phyloP scores from a whole-genome alignment of 2,113 vertebrate species.

The Saimiri boliviensis region DNA sequence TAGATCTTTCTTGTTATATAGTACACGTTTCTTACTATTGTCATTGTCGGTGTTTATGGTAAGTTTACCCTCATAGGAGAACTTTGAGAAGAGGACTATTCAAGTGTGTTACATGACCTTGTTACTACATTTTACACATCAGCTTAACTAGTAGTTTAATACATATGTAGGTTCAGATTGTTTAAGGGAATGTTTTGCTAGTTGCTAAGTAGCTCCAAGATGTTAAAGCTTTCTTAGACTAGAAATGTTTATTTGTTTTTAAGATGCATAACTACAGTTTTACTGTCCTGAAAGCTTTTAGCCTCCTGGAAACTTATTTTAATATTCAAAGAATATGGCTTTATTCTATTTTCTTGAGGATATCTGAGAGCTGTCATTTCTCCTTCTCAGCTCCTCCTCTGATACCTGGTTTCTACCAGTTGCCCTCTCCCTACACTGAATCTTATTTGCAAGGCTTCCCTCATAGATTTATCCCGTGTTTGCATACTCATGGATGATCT shows the following conservation, averaged over 20 bases:
- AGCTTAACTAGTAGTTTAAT: not conserved
- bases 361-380: not conserved
- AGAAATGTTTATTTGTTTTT: not conserved
- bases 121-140: not conserved
- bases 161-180: not conserved
- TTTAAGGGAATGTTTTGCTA: not conserved
- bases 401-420: not conserved
- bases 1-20: not conserved
- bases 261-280: not conserved
- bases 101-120: not conserved
- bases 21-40: not conserved
- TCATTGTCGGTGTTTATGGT: not conserved
- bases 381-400: not conserved
- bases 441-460: not conserved
- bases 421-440: not conserved
- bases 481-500: not conserved
- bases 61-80: not conserved
- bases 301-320: not conserved
- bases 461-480: not conserved
- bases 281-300: not conserved
- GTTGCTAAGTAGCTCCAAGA: not conserved
- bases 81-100: not conserved
- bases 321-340: not conserved
- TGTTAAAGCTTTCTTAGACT: not conserved
- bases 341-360: not conserved